A percentile compares a stretch with the other conserved stretches of the same genome.
These are phyloP conservation scores for Spizaetus ornatus DNA, from an alignment of 2,113 vertebrate species.

Conservation along the genomic window DNA sequence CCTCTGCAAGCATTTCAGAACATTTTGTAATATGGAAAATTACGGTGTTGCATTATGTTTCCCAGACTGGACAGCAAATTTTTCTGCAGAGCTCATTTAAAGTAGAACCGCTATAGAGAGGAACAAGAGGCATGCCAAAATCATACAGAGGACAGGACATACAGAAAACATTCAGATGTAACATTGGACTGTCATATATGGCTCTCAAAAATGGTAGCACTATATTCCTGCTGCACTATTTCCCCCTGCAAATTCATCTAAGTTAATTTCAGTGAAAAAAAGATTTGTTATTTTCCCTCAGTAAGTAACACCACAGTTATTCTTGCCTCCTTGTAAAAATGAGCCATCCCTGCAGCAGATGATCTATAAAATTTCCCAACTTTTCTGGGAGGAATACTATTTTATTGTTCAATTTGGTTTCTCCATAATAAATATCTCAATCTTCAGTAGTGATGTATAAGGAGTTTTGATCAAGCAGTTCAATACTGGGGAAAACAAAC, in stretches of 20 bases:
- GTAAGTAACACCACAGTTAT: background rate
- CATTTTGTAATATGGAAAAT: slow-evolving; percentile 19
- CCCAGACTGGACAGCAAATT: background rate
- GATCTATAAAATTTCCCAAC: background rate
- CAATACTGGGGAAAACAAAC: background rate
- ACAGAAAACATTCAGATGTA: background rate
- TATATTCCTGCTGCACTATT: background rate
- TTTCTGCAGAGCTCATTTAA: slow-evolving; percentile 2
- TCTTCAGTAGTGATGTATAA: background rate
- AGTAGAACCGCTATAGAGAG: background rate
- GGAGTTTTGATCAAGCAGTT: background rate
- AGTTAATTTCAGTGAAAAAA: background rate
- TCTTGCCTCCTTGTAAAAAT: background rate
- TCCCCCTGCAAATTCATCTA: background rate
- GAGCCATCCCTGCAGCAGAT: background rate
- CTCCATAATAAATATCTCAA: background rate
- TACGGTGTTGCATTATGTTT: slow-evolving; percentile 15
- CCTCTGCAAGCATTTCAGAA: slow-evolving; percentile 7
- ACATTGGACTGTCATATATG: background rate
- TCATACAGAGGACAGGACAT: background rate
- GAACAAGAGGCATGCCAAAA: background rate
- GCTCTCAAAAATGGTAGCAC: background rate
- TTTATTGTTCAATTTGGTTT: background rate
- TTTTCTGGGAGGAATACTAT: background rate
- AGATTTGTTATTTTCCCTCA: background rate